Evolutionary conservation across 2,113 vertebrate species (phyloP), one percentile per base, ranked within the genome.

Genomic region (Epinephelus fuscoguttatus): DNA sequence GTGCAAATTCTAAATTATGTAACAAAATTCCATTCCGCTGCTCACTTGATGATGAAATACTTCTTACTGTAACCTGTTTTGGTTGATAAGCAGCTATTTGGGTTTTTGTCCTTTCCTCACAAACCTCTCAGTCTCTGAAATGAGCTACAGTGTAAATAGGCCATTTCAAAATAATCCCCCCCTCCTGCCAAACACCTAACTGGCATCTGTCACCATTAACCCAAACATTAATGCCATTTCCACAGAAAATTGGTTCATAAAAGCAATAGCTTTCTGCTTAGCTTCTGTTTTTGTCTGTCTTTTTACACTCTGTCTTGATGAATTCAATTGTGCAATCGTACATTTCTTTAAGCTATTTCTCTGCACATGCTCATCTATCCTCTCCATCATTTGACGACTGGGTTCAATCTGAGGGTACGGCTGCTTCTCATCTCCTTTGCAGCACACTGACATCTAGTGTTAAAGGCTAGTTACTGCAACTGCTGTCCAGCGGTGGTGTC

Each of bases 381-480:
- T 6, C 53, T 30, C 8, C 30, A 7, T 66, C 55, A 23, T 62
- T 13, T 59, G n/a, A 63, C 0, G n/a, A 15, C 62, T 2, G 80
- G 68, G 90, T 90, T 91, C 84, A 89, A 78, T 72, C 84, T 64
- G 74, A 91, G 91, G 85, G 1, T 72, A 47, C 25, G n/a, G 61
- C 69, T 70, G 72, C 72, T 21, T 0, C 52, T 52, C 42, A 45
- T 53, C 81, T 89, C 18, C 68, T 86, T 17, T 88, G 88, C 78
- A 75, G 19, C 77, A 91, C 84, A 82, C 84, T 93, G 93, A 83
- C 93, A 89, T 89, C 93, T 91, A 87, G 81, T 85, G 91, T 21
- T 62, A 0, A 9, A 45, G 4, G 0, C 0, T 0, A 59, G 4
- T 30, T 23, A 87, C 89, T 91, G 80, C 92, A 88, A 0, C 59